These are phyloP conservation scores for Schrankia costaestrigalis DNA, from an alignment of 2,888 invertebrate genomes.

Conservation along the genomic window DNA sequence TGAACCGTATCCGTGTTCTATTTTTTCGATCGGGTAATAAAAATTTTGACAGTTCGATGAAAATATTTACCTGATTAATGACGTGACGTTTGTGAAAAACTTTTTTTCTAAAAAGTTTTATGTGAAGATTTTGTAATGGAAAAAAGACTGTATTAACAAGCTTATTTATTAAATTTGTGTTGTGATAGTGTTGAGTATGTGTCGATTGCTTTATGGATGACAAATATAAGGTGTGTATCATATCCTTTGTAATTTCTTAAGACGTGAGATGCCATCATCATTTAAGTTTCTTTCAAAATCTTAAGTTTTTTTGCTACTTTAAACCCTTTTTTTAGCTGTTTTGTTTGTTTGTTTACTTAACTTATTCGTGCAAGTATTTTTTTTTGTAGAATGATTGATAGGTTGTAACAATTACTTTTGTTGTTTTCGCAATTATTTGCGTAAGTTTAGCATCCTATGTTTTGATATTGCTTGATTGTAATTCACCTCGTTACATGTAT, in stretches of 20 bases:
- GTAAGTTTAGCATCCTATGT: no score
- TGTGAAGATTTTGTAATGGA: slow-evolving; percentile 11
- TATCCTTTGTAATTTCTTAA: neutral
- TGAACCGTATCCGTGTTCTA: slow-evolving; percentile 22
- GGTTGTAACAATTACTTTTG: no score
- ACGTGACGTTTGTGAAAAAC: slow-evolving; percentile 44
- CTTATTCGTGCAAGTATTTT: no score
- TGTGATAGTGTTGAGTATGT: slow-evolving; percentile 24
- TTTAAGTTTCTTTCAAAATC: no score
- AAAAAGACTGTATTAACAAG: slow-evolving; percentile 5
- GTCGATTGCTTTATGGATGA: slow-evolving; percentile 19
- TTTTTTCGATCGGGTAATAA: slow-evolving; percentile 41
- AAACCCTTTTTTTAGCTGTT: no score
- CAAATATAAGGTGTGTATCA: slow-evolving; percentile 23
- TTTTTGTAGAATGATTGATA: no score
- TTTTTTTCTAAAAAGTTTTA: slow-evolving; percentile 12
- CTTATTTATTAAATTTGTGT: slow-evolving; percentile 6
- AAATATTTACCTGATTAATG: slow-evolving; percentile 67
- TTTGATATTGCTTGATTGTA: no score
- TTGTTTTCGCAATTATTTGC: no score
- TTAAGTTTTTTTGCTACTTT: no score
- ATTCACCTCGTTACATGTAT: no score
- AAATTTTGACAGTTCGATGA: slow-evolving; percentile 68
- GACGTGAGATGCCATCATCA: no score
- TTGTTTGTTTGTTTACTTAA: no score